Evolutionary conservation across 2,797 vertebrate species (phyloP).

Genomic region (Argentina silus): DNA sequence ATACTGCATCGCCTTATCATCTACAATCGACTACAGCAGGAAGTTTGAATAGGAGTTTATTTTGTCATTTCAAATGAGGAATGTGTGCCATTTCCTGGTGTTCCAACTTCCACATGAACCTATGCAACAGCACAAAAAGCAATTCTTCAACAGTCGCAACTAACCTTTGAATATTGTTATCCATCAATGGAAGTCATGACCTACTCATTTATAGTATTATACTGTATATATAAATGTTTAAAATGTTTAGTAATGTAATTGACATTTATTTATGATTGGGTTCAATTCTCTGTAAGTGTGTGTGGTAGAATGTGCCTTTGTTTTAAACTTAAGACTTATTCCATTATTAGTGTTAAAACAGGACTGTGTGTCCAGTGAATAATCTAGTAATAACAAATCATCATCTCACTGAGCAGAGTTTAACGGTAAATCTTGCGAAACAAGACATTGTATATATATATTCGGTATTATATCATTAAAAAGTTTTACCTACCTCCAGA

Average conservation of each 20-base stretch:
- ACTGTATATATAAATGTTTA: conserved; percentile 49
- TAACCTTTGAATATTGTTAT: conserved; percentile 49
- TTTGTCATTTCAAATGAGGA: conserved; percentile 71
- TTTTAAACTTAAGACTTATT: conserved; percentile 59
- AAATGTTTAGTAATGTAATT: conserved; percentile 43
- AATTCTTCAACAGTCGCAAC: conserved; percentile 44
- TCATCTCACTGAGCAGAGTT: not conserved
- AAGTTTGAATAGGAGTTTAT: conserved; percentile 57
- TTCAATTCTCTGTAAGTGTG: conserved; percentile 56
- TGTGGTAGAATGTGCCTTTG: conserved; percentile 59
- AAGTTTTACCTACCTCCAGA: no score
- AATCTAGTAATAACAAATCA: conserved; percentile 54
- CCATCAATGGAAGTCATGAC: conserved; percentile 50
- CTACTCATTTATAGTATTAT: conserved; percentile 32
- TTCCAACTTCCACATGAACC: conserved; percentile 54
- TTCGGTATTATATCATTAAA: no score
- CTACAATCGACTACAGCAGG: conserved; percentile 24
- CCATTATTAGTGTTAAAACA: not conserved
- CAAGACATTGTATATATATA: no score
- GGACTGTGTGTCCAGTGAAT: conserved; percentile 37
- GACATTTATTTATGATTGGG: conserved; percentile 54
- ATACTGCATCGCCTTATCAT: not conserved
- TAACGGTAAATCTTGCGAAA: no score
- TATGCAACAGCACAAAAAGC: conserved; percentile 50
- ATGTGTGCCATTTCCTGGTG: conserved; percentile 79